Base-by-base conservation (phyloP, 2,888 invertebrate genomes). In the Lottia gigantea region DNA sequence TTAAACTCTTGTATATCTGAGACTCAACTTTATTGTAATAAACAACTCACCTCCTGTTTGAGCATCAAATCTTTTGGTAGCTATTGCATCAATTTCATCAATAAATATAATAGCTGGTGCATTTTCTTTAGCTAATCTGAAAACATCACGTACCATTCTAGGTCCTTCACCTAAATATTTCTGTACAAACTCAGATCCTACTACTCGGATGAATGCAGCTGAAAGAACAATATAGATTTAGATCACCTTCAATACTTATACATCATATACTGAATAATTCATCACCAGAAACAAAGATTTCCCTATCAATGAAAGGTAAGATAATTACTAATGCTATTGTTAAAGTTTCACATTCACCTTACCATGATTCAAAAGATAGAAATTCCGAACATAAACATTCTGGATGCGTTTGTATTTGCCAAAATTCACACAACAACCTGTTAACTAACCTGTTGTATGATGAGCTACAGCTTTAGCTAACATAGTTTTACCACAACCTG, bases 81-180 rank as follows among this genome's bases (percentile, higher is more conserved):
- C 99, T 82, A 99, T 99, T 49, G 99, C 99, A 90, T 99, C 99
- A 84, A 99, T 99, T 91, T 99, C 99, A 90, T 99, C 99, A 85
- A 99, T 99, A 89, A 99, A 99, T 82, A 99, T 99, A 82, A 99
- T 99, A 1, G 98, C 98, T 0, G 99, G 99, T 0, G 98, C 95
- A 90, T 99, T 99, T 90, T 99, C 99, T 89, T 98, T 97, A 23
- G 99, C 99, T 76, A 99, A 91, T 83, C 99, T 93, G 90, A 99
- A 99, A 16, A 99, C 98, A 88, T 99, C 99, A 75, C 99, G 92
- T 46, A 99, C 99, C 99, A 99, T 99, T 70, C 99, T 93, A 0
- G 99, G 98, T 0, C 99, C 99, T 89, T 99, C 99, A 47, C 99
- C 99, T 69, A 99, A 91, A 88, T 99, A 99, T 88, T 99, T 99